Evolutionary conservation across 2,113 vertebrate species (phyloP), one percentile per base, ranked within the genome.

Genomic region (Oreotrochilus melanogaster): DNA sequence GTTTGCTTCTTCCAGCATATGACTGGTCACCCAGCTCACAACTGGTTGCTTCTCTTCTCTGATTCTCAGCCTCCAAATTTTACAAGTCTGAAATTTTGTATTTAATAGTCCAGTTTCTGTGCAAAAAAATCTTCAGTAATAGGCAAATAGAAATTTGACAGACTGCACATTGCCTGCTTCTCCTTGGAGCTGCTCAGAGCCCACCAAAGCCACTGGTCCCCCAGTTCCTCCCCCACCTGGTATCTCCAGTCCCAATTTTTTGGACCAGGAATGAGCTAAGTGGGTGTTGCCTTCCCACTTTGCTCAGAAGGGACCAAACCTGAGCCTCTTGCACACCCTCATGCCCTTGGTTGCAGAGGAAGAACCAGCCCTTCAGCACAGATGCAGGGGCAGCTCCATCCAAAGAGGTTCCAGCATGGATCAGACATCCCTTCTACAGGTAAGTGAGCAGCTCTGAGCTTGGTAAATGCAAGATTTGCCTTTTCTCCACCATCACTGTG

Each of bases 151-250:
- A 61, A 56, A 73, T 78, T 23, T 39, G 78, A 62, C 1, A 1
- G 22, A 70, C n/a, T 30, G 37, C 18, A 76, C 14, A 43, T 51
- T 86, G 31, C 15, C 4, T 7, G 23, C n/a, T 82, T 85, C 23
- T 75, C 54, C 70, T 61, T 2, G 1, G 56, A 57, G 48, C 19
- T 88, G 30, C 50, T 74, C 62, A 48, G 50, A 66, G 54, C 6
- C 22, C n/a, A 48, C 10, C 24, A 31, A 64, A 79, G 54, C 23
- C 0, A 0, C 9, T 1, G 7, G 19, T 69, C 7, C 31, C 31
- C 33, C 18, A 35, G 6, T 74, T 47, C 47, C 47, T 70, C 9
- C 8, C 28, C 24, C 1, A 1, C n/a, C 27, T 54, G 24, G 3
- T 33, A 64, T 28, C 23, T 62, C 23, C 2, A 7, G 22, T 61